phyloP scores from a whole-genome alignment of 2,797 vertebrate genomes.

The Rallus crepitans region DNA sequence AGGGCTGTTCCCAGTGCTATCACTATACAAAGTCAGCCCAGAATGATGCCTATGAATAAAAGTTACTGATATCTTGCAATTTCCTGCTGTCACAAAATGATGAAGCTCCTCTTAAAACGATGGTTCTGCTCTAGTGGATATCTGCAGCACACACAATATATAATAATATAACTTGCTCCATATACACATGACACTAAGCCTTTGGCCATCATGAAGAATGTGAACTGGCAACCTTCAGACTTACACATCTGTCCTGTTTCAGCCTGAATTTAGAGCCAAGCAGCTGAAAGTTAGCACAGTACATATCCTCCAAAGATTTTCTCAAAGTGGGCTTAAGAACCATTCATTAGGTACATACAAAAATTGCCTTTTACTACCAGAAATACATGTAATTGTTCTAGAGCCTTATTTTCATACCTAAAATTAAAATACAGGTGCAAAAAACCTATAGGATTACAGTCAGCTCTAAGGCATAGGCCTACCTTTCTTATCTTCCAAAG shows the following conservation, averaged over 20 bases:
- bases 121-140: neutral
- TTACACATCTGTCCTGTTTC: neutral
- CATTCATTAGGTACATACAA: neutral
- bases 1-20: neutral
- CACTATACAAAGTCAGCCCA: neutral
- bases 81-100: slow-evolving; percentile 34
- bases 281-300: neutral
- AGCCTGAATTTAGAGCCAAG: neutral
- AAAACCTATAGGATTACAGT: neutral
- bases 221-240: neutral
- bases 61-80: slow-evolving; percentile 10
- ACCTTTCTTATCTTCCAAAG: neutral
- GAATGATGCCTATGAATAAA: neutral
- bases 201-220: neutral
- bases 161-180: neutral
- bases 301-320: neutral
- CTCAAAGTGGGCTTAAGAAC: neutral
- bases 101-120: neutral
- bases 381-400: slow-evolving; percentile 1
- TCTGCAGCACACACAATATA: neutral
- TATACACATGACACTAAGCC: neutral
- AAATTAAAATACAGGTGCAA: neutral
- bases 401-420: neutral
- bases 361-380: neutral
- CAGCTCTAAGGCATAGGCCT: neutral